A percentile compares a stretch with the other conserved stretches of the same genome.
phyloP scores from a whole-genome alignment of 2,797 vertebrate species.

The Anisognathus igniventris region DNA sequence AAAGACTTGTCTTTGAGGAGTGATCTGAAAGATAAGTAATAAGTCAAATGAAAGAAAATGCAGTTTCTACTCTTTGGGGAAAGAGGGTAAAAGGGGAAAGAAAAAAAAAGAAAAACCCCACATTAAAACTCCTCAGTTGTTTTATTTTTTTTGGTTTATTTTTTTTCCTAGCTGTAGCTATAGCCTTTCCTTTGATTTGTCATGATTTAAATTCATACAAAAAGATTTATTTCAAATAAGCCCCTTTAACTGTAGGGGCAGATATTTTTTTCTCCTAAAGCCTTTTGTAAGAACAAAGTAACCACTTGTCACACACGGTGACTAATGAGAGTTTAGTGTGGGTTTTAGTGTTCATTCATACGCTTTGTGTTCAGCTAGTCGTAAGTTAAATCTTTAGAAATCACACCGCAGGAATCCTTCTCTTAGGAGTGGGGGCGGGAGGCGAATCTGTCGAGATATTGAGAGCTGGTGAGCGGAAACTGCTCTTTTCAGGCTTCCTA shows the following conservation, averaged over 20 bases:
- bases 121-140: background rate
- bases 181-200: constrained; percentile 55
- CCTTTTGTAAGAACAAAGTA: constrained; percentile 75
- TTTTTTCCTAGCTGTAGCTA: background rate
- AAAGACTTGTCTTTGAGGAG: constrained; percentile 53
- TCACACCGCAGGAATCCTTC: constrained; percentile 52
- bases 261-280: constrained; percentile 32
- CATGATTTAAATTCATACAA: constrained; percentile 67
- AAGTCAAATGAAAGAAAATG: constrained; percentile 26
- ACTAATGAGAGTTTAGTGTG: constrained; percentile 70
- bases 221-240: constrained; percentile 67
- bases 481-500: constrained; percentile 67
- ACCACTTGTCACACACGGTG: constrained; percentile 71
- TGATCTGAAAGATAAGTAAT: constrained; percentile 50
- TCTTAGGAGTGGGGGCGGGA: constrained; percentile 51
- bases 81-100: background rate
- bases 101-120: background rate
- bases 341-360: constrained; percentile 71
- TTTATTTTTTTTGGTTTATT: background rate
- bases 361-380: constrained; percentile 56
- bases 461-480: constrained; percentile 56
- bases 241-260: constrained; percentile 58
- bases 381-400: constrained; percentile 74
- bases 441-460: constrained; percentile 44
- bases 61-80: constrained; percentile 33